phyloP scores from a whole-genome alignment of 2,888 invertebrate genomes.

The Megamerina dolium region DNA sequence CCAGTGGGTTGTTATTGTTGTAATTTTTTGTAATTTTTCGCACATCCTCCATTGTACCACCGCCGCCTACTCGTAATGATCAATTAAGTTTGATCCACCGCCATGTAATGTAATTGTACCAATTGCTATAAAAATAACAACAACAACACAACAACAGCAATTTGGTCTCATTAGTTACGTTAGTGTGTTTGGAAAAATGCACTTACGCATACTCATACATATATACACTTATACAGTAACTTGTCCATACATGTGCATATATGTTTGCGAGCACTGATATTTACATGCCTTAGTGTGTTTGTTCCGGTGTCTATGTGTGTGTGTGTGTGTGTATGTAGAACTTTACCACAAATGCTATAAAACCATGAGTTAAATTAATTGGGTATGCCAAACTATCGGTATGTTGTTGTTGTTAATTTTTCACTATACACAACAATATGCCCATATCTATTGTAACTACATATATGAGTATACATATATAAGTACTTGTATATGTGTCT shows the following conservation, averaged over 20 bases:
- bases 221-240: slow-evolving; percentile 5
- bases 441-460: no score
- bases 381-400: slow-evolving; percentile 23
- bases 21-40: slow-evolving; percentile 11
- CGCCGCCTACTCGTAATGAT: slow-evolving; percentile 13
- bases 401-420: no score
- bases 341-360: slow-evolving; percentile 41
- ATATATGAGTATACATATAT: no score
- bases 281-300: no score
- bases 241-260: no score
- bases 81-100: slow-evolving; percentile 21
- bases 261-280: no score
- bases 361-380: slow-evolving; percentile 41
- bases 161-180: slow-evolving; percentile 6
- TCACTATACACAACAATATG: no score
- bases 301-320: slow-evolving; percentile 1
- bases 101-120: background rate
- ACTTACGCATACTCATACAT: background rate
- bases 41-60: slow-evolving; percentile 8
- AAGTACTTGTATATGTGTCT: background rate
- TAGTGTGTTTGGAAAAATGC: slow-evolving; percentile 3
- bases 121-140: slow-evolving; percentile 1
- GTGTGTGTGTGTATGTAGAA: slow-evolving; percentile 15
- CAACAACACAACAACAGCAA: slow-evolving; percentile 4
- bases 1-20: no score